phyloP scores from a whole-genome alignment of 2,113 vertebrate species.

The Daubentonia madagascariensis region DNA sequence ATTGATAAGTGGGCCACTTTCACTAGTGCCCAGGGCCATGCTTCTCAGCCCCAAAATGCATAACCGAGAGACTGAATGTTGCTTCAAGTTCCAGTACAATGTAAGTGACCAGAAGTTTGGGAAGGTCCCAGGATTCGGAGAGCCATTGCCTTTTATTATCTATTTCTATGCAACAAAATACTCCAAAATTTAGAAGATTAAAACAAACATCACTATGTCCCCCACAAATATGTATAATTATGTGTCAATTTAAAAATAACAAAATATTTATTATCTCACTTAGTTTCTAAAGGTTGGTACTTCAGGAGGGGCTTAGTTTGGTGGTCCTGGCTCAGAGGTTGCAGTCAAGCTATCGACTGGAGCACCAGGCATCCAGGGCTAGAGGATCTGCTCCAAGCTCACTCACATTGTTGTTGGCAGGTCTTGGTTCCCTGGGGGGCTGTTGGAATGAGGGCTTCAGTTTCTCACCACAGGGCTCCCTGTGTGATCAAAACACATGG shows the following conservation, averaged over 20 bases:
- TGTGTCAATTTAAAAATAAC: background rate
- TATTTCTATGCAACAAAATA: background rate
- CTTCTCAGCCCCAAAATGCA: background rate
- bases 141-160: background rate
- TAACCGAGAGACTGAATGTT: background rate
- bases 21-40: accelerated
- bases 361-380: no score
- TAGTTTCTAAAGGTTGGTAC: background rate
- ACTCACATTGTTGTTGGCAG: background rate
- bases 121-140: background rate
- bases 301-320: background rate
- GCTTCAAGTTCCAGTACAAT: background rate
- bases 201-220: background rate
- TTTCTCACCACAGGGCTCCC: background rate
- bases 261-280: background rate
- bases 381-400: background rate
- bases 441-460: background rate
- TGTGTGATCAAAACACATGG: background rate
- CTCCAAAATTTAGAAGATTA: background rate
- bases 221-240: background rate
- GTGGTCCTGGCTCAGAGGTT: background rate
- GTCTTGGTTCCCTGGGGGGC: background rate
- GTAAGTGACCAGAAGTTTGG: background rate
- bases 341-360: background rate
- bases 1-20: background rate